phyloP scores from a whole-genome alignment of 2,113 vertebrate genomes.

The Crocuta crocuta region DNA sequence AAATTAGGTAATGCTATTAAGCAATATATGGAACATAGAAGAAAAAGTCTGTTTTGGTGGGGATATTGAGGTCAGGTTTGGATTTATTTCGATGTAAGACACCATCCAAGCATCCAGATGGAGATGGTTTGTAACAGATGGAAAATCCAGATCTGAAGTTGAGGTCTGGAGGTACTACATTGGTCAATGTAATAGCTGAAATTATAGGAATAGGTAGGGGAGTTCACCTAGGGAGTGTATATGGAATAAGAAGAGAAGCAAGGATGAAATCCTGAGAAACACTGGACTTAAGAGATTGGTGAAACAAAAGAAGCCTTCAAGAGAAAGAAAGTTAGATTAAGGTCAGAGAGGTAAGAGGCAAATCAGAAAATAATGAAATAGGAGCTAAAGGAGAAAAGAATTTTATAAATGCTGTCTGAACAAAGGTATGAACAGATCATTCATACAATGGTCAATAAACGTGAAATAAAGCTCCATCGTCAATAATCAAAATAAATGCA shows the following conservation, averaged over 20 bases:
- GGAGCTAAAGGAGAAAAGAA: not conserved
- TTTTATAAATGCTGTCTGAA: not conserved
- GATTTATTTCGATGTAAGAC: not conserved
- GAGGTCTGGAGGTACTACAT: not conserved
- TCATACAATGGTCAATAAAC: not conserved
- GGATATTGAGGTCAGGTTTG: not conserved
- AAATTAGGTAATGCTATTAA: not conserved
- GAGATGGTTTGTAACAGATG: conserved; percentile 1
- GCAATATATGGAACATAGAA: not conserved
- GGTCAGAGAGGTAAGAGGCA: not conserved
- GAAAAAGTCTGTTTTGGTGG: not conserved
- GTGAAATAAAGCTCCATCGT: not conserved
- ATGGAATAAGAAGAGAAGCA: not conserved
- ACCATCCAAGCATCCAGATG: not conserved
- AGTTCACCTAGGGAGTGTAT: not conserved
- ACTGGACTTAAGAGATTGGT: not conserved
- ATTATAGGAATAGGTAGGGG: not conserved
- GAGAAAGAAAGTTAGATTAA: not conserved
- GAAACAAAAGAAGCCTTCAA: not conserved
- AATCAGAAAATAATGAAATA: conserved; percentile 49
- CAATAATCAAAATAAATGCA: conserved; percentile 38
- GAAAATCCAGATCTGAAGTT: conserved; percentile 32
- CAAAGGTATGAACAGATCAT: not conserved
- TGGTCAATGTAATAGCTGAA: not conserved
- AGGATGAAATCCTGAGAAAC: not conserved